Evolutionary conservation across 2,797 vertebrate species (phyloP).

Genomic region (Chiroxiphia lanceolata): DNA sequence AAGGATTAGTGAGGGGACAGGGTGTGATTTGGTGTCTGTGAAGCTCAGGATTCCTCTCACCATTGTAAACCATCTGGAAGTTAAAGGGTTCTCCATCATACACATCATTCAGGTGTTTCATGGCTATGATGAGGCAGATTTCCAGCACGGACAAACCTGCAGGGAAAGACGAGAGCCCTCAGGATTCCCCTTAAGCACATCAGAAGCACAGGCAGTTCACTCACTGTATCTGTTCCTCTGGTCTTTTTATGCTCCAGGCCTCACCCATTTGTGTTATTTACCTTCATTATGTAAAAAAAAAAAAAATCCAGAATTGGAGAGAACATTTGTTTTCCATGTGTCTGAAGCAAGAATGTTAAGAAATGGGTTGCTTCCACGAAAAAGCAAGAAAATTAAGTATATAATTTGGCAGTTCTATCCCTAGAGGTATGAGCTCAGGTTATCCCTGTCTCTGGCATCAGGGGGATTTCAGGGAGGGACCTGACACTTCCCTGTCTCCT

Average conservation of each 20-base stretch:
- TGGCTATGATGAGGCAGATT: constrained; percentile 94
- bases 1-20: not conserved
- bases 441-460: accelerated
- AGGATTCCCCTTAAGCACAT: not conserved
- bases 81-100: constrained; percentile 96
- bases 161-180: not conserved
- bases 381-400: accelerated
- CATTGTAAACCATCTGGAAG: constrained; percentile 98
- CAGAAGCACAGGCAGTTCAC: not conserved
- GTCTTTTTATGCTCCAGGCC: not conserved
- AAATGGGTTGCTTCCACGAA: not conserved
- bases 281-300: not conserved
- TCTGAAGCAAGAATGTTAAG: not conserved
- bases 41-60: constrained; percentile 64
- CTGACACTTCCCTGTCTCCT: accelerated
- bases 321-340: not conserved
- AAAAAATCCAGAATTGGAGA: accelerated
- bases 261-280: not conserved
- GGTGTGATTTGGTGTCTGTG: accelerated
- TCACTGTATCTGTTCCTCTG: not conserved
- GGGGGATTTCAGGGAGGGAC: not conserved
- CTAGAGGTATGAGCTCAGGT: accelerated
- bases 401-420: accelerated
- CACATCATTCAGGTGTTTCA: constrained; percentile 95
- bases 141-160: constrained; percentile 93